phyloP scores from a whole-genome alignment of 2,113 vertebrate species.

The Corydoras maculifer region DNA sequence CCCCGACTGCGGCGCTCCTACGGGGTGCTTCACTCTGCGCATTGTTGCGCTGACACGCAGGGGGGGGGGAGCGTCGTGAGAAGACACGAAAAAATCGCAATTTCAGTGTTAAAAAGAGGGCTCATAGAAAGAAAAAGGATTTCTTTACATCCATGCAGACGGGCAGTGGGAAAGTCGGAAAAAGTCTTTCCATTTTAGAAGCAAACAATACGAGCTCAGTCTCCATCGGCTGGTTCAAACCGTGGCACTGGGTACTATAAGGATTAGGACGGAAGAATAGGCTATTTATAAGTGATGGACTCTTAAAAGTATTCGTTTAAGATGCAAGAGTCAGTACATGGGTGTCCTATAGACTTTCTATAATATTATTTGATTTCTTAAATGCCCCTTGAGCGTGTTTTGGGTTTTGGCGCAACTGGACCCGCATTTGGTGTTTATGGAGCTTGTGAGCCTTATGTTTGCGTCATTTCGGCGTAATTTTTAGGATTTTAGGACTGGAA shows the following conservation, averaged over 20 bases:
- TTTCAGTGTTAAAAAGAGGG: slow-evolving; percentile 77
- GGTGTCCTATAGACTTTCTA: slow-evolving; percentile 8
- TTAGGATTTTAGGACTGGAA: slow-evolving; percentile 10
- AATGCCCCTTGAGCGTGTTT: slow-evolving; percentile 12
- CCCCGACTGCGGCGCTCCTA: slow-evolving; percentile 97
- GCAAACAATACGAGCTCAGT: slow-evolving; percentile 72
- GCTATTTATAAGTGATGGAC: slow-evolving; percentile 40
- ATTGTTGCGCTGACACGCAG: slow-evolving; percentile 84
- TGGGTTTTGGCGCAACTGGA: slow-evolving; percentile 7
- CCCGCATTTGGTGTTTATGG: neutral
- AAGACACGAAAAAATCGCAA: slow-evolving; percentile 88
- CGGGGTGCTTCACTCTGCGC: slow-evolving; percentile 94
- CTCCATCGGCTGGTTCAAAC: slow-evolving; percentile 52
- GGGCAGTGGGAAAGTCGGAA: slow-evolving; percentile 78
- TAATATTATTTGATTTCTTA: slow-evolving; percentile 22
- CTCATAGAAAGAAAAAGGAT: slow-evolving; percentile 59
- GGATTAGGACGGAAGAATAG: slow-evolving; percentile 37
- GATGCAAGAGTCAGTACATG: slow-evolving; percentile 19
- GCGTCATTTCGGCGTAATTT: neutral
- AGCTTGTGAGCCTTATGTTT: no score
- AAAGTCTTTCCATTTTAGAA: slow-evolving; percentile 82
- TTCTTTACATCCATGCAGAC: slow-evolving; percentile 82
- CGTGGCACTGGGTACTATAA: slow-evolving; percentile 33
- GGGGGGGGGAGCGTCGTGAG: slow-evolving; percentile 79
- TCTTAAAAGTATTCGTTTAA: slow-evolving; percentile 36